Evolutionary conservation across 92 coral and sea anemone genomes (phyloP), one percentile per base, ranked within the genome.

Genomic region (Bergia sp.): DNA sequence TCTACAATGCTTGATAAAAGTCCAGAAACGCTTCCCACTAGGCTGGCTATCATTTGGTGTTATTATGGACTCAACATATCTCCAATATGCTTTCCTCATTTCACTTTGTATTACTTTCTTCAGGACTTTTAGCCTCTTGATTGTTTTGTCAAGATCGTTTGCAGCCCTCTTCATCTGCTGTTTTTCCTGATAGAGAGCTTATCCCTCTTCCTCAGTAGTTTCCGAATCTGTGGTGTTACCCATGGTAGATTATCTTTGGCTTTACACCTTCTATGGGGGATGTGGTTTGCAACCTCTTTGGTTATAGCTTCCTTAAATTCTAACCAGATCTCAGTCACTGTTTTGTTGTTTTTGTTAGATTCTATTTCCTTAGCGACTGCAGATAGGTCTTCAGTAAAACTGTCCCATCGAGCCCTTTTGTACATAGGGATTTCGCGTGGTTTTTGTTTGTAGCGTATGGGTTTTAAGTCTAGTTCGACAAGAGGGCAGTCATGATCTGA

Each of bases 401-500:
- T 86, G 18, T 89, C 82, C 90, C 94, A 91, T 47, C 83, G 42
- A 37, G 92, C 92, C 1, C 89, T 67, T 76, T 86, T 89, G 69
- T 89, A 91, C 0, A 81, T 82, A 16, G 95, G 93, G 81, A 91
- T 88, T 45, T 93, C 38, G 5, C 92, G 83, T 0, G 90, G 90
- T 61, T 15, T 55, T 80, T 87, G 94, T 16, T 2, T 69, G 89
- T 92, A 77, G 0, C 94, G 89, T 90, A 92, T 92, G 2, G 90
- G 93, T 38, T 67, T 90, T 40, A 66, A 79, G 57, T 90, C 88
- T 11, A 87, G 55, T 7, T 90, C 88, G 16, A 86, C 77, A 41
- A 80, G 66, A 0, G 90, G 90, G 85, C 93, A 90, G 50, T 90
- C 93, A 76, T 91, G 91, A 78, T 91, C 91, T 69, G 94, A 89